Percentiles rank a stretch among this genome's conserved stretches.
These are phyloP conservation scores for Sylvicola cinctus DNA, from an alignment of 2,888 invertebrate genomes.

Conservation along the genomic window DNA sequence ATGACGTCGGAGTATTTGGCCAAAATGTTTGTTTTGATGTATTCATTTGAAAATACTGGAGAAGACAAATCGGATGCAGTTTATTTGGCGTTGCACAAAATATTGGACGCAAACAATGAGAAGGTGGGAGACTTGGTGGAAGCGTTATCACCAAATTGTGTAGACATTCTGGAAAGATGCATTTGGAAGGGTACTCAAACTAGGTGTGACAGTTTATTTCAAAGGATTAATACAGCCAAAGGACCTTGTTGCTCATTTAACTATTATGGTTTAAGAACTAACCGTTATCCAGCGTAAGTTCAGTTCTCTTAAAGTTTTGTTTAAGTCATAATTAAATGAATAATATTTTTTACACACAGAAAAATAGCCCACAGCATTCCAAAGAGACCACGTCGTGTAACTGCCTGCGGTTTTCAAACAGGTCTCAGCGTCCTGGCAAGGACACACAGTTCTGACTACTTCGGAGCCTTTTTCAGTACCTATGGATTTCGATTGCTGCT, in stretches of 20 bases:
- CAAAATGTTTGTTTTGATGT: slow-evolving; percentile 10
- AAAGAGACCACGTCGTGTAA: slow-evolving; percentile 33
- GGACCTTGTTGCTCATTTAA: slow-evolving; percentile 45
- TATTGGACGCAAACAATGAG: slow-evolving; percentile 13
- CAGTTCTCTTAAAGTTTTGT: background rate
- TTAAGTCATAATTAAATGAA: background rate
- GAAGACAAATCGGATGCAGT: slow-evolving; percentile 7
- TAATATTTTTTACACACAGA: slow-evolving; percentile 9
- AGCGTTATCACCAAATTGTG: slow-evolving; percentile 29
- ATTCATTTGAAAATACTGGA: slow-evolving; percentile 11
- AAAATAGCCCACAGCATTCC: slow-evolving; percentile 21
- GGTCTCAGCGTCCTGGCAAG: slow-evolving; percentile 38
- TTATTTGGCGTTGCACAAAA: slow-evolving; percentile 11
- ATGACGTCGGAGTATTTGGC: slow-evolving; percentile 13
- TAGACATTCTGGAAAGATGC: slow-evolving; percentile 29
- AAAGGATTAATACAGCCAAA: slow-evolving; percentile 26
- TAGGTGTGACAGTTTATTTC: slow-evolving; percentile 31
- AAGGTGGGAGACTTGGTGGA: slow-evolving; percentile 11
- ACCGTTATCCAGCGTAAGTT: slow-evolving; percentile 15
- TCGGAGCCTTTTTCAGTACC: slow-evolving; percentile 35
- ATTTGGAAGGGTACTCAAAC: slow-evolving; percentile 34
- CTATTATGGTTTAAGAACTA: slow-evolving; percentile 27
- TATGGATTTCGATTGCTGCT: slow-evolving; percentile 39
- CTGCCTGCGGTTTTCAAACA: slow-evolving; percentile 46
- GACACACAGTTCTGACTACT: slow-evolving; percentile 36